A percentile compares a stretch with the other conserved stretches of the same genome.
These are phyloP conservation scores for Mirza zaza DNA, from an alignment of 2,113 vertebrate genomes.

Conservation along the genomic window DNA sequence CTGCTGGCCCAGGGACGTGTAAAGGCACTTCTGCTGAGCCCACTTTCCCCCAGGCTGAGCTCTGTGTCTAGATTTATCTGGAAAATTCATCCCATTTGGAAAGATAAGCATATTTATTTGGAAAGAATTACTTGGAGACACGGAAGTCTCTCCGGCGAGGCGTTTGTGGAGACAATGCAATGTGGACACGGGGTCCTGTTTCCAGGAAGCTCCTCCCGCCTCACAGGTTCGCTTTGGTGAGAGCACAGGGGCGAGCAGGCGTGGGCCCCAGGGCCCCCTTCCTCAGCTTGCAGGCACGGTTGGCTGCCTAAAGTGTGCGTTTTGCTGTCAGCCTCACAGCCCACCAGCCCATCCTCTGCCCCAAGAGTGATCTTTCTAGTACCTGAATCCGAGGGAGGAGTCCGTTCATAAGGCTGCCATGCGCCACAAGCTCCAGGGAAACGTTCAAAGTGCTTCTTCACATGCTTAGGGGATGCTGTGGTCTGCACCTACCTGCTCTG, in stretches of 20 bases:
- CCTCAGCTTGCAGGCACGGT: not conserved
- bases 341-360: not conserved
- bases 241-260: not conserved
- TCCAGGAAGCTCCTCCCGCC: no score
- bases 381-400: not conserved
- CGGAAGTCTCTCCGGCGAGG: not conserved
- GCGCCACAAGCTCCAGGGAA: not conserved
- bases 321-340: not conserved
- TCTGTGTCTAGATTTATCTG: not conserved
- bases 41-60: not conserved
- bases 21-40: not conserved
- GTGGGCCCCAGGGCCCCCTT: no score
- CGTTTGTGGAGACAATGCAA: accelerated
- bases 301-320: not conserved
- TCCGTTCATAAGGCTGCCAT: no score
- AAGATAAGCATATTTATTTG: not conserved
- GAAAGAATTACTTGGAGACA: not conserved
- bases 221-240: not conserved
- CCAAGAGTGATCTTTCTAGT: not conserved
- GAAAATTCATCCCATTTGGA: not conserved
- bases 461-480: accelerated
- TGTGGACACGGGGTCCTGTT: not conserved
- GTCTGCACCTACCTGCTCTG: not conserved
- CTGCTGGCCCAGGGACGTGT: not conserved
- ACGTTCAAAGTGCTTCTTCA: not conserved